Percentiles rank a stretch among this genome's conserved stretches.
phyloP scores from a whole-genome alignment of 1,140 invertebrate species.

The Scylla paramamosain region DNA sequence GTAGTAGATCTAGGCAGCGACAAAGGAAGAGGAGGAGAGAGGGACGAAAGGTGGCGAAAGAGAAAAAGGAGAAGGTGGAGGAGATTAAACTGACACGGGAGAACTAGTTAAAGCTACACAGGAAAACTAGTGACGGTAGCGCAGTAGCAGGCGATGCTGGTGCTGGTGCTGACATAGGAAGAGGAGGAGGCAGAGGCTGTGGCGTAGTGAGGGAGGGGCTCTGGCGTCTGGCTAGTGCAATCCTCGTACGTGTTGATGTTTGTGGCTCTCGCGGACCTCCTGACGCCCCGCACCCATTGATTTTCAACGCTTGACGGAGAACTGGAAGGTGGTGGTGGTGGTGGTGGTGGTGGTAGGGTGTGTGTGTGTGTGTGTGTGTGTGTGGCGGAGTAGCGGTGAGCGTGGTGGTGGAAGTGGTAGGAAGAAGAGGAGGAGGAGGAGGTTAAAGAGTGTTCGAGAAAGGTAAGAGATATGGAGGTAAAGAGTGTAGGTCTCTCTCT shows the following conservation, averaged over 20 bases:
- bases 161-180: no score
- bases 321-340: background rate
- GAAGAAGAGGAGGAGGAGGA: background rate
- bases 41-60: no score
- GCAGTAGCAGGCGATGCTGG: no score
- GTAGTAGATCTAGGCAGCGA: no score
- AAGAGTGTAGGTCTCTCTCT: background rate
- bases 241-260: background rate
- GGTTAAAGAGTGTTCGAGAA: background rate
- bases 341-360: background rate
- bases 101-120: no score
- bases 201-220: background rate
- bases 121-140: no score
- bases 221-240: background rate
- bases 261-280: background rate
- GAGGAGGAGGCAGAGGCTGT: no score
- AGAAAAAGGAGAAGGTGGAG: no score
- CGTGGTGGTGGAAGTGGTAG: background rate
- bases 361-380: no score
- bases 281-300: background rate
- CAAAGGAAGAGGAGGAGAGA: no score
- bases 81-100: no score
- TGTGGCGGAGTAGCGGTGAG: background rate
- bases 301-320: slow-evolving; percentile 1
- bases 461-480: background rate